These are phyloP conservation scores for Choreutis nemorana DNA, from an alignment of 2,888 invertebrate genomes.

Conservation along the genomic window DNA sequence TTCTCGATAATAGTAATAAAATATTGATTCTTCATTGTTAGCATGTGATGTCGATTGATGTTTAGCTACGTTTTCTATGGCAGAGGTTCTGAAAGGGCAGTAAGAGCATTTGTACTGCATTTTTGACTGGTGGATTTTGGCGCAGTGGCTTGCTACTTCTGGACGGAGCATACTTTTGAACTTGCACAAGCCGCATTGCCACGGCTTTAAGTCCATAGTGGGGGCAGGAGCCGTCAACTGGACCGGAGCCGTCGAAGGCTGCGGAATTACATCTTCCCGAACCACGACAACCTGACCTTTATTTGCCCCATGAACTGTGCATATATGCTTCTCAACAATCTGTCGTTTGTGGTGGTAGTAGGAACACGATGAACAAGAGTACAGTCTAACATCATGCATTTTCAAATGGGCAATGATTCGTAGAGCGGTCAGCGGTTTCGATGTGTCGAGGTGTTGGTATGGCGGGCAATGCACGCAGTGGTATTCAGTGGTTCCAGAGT, in stretches of 20 bases:
- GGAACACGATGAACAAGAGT: conserved; percentile 75
- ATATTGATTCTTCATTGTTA: conserved; percentile 30
- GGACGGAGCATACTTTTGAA: conserved; percentile 66
- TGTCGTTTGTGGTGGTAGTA: conserved; percentile 76
- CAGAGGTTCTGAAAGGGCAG: conserved; percentile 67
- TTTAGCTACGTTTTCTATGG: conserved; percentile 61
- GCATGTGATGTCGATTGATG: conserved; percentile 70
- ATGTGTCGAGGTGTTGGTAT: conserved; percentile 53
- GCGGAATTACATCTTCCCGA: conserved; percentile 26
- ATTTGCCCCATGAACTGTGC: conserved; percentile 59
- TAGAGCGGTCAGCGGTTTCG: conserved; percentile 57
- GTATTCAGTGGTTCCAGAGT: conserved; percentile 66
- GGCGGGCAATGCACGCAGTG: conserved; percentile 78
- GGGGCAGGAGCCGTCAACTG: conserved; percentile 22
- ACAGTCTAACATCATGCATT: conserved; percentile 76
- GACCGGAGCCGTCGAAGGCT: conserved; percentile 6
- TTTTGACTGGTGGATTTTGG: conserved; percentile 67
- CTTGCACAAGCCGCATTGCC: conserved; percentile 76
- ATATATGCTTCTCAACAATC: conserved; percentile 62
- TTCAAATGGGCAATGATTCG: conserved; percentile 76
- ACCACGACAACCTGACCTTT: conserved; percentile 43
- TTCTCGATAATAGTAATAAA: conserved; percentile 65
- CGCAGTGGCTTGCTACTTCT: conserved; percentile 69
- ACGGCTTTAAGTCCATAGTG: conserved; percentile 66
- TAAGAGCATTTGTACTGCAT: conserved; percentile 76